Percentiles rank a stretch among this genome's conserved stretches.
Conservation (phyloP, 2,113 vertebrate species). For the Callospermophilus lateralis region DNA sequence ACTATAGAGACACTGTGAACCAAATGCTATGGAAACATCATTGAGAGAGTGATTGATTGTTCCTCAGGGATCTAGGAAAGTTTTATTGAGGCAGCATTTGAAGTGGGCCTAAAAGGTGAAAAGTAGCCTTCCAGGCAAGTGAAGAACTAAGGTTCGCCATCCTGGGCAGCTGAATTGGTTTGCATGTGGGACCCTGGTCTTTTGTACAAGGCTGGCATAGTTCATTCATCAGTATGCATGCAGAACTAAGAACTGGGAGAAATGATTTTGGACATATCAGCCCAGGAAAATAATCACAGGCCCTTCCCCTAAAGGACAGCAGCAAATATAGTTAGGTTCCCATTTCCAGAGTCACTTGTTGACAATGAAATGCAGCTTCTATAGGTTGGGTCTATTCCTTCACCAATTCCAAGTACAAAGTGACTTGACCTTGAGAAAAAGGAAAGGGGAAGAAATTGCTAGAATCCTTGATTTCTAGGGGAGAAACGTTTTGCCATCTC, state of each 20-base stretch:
- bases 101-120: not conserved
- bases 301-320: not conserved
- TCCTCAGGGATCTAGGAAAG: not conserved
- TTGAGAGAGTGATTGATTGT: not conserved
- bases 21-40: not conserved
- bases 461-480: not conserved
- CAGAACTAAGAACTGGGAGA: not conserved
- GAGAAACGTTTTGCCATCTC: not conserved
- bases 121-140: not conserved
- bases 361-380: not conserved
- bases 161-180: not conserved
- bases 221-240: not conserved
- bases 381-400: not conserved
- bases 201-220: not conserved
- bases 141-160: not conserved
- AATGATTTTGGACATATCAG: not conserved
- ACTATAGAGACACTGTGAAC: not conserved
- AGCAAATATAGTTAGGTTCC: not conserved
- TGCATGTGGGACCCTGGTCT: not conserved
- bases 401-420: not conserved
- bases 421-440: constrained; percentile 12
- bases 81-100: not conserved
- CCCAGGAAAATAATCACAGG: not conserved
- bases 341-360: not conserved
- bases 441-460: not conserved